Evolutionary conservation across 2,888 invertebrate genomes (phyloP), one percentile per base, ranked within the genome.

Genomic region (Phoronis australis): DNA sequence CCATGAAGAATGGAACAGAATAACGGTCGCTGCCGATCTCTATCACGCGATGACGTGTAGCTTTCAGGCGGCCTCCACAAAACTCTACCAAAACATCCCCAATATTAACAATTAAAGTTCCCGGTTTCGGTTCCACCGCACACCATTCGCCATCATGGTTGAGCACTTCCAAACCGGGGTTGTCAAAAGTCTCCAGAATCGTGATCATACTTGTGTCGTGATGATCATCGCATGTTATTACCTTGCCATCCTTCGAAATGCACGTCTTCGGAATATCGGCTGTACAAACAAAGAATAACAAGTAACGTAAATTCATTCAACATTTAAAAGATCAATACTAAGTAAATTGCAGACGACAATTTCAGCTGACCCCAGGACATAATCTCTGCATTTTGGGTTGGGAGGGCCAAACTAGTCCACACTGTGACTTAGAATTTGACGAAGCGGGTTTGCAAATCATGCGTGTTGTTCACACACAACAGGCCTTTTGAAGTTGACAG

Each of bases 1-100:
- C 61, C n/a, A 65, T 45, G 51, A 65, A 65, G 49, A 65, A 65
- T 3, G 65, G 64, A 4, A 64, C 60, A 0, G 65, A 62, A 42
- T 44, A 60, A 15, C 64, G 50, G 39, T 64, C 61, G 0, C 56
- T 50, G 1, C 59, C 59, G n/a, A 60, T 60, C 37, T 65, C 65
- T 5, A 65, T 44, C 3, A 65, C 65, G 4, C 65, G 55, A 35
- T 65, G 65, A 31, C 53, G 52, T 1, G 65, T 64, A 12, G 65
- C 62, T 48, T 62, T 61, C 45, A 64, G 59, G 5, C 59, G 50
- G 4, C 61, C 62, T 5, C 57, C 60, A 51, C 61, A 62, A 57
- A 64, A 59, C 25, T 56, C 47, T 1, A 62, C 60, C 35, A 65
- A 56, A 18, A 62, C 56, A 45, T 62, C 65, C 3, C 64, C 65